Percentiles rank a stretch among this genome's conserved stretches.
These are phyloP conservation scores for Steatocranus sp. DNA, from an alignment of 2,797 vertebrate species.

Conservation along the genomic window DNA sequence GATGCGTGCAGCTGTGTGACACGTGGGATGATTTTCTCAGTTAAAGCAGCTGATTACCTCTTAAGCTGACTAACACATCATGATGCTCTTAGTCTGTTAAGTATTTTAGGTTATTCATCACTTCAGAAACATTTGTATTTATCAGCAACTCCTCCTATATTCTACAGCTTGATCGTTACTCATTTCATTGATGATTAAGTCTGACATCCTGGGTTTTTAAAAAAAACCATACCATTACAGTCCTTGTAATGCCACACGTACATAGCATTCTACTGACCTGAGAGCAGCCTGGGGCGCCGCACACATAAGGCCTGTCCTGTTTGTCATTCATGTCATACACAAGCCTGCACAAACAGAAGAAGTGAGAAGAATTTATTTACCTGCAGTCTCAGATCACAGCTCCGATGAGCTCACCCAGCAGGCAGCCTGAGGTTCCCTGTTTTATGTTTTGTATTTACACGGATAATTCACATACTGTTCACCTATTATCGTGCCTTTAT, in stretches of 20 bases:
- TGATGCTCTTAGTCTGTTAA: background rate
- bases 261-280: conserved; percentile 82
- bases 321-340: conserved; percentile 97
- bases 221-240: background rate
- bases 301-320: conserved; percentile 93
- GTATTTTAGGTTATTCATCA: background rate
- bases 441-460: background rate
- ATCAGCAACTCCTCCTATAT: background rate
- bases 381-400: background rate
- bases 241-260: background rate
- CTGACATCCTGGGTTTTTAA: background rate
- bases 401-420: background rate
- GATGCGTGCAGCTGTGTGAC: background rate
- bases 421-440: background rate
- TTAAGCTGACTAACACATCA: background rate
- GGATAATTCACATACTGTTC: conserved; percentile 5
- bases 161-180: background rate
- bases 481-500: conserved; percentile 13
- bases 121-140: background rate
- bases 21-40: background rate
- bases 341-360: conserved; percentile 71
- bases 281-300: conserved; percentile 93
- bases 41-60: background rate
- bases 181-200: background rate
- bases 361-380: conserved; percentile 12